Base-by-base conservation (phyloP, 2,888 invertebrate species). In the Andrena chrysosceles region DNA sequence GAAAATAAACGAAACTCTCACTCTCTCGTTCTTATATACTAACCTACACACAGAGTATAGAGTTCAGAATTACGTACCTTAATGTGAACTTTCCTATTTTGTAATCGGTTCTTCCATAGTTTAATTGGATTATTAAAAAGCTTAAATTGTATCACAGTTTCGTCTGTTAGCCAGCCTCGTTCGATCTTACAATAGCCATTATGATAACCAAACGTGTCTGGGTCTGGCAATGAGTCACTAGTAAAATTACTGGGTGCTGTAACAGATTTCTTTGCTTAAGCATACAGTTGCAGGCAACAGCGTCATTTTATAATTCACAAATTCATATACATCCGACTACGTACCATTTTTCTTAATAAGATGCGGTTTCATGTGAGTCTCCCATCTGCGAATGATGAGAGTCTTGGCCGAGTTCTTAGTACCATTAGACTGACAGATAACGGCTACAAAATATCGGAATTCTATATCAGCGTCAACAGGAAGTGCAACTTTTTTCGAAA, bases 91-190 rank as follows among this genome's bases (percentile, higher is more conserved):
- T 95, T 94, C 88, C 96, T 96, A 85, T 96, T 96, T 88, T 96
- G 95, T 89, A 97, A 95, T 87, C 96, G 96, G 89, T 96, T 96
- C 90, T 97, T 97, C 96, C 96, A 96, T 70, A 98, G 95, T 85
- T 96, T 96, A 77, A 98, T 95, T 1, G 98, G 97, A 90, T 97
- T 96, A 90, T 97, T 97, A 89, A 96, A 96, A 90, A 98, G 95
- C 93, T 98, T 97, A 81, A 98, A 95, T 93, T 98, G 98, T 64
- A 98, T 95, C 73, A 97, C 95, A n/a, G 97, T 96, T 93, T 98
- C 97, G 83, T 96, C 95, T 54, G 97, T 98, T 35, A 98, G 95
- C 98, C 98, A 98, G 16, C 98, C 98, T 86, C 96, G 95, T 91
- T 96, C 97, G 16, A 97, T 94, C 86, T 95, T 95, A 84, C 94